Base-by-base conservation (phyloP, 2,888 invertebrate genomes). In the Willowsia nigromaculata region DNA sequence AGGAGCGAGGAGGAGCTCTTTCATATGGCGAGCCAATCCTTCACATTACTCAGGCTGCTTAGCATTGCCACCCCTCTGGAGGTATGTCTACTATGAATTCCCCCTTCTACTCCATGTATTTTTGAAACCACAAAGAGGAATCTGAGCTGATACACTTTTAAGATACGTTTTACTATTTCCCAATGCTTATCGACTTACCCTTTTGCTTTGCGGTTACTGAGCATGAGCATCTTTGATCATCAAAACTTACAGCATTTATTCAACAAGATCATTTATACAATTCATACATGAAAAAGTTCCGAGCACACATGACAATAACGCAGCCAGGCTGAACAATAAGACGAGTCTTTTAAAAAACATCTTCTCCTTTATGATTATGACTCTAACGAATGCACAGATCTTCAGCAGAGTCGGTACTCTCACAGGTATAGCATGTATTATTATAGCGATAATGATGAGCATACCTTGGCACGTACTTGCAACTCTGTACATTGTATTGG, bases 21-120 rank as follows among this genome's bases (percentile, higher is more conserved):
- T 27, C 50, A 84, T 88, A 90, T 91, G 87, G 82, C 43, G 78
- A 84, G 84, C 91, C 91, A 91, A 91, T 91, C 86, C 80, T 71
- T 43, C 87, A 81, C 71, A 87, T 82, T 30, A 68, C 81, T 71
- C 59, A 30, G 25, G 47, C 18, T 40, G 27, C 53, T 56, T 33
- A 53, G 40, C 18, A 81, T 81, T 87, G 87, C 87, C 87, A 87
- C 81, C 87, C 87, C 87, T 82, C 33, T 81, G 68, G 87, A 87
- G 87, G 87, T 25, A 37, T 82, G 87, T 47, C 87, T 82, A 40
- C 27, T 4, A 7, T 18, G n/a, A 25, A 11, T 30, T 56, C 56
- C 27, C 25, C 47, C 11, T 71, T 85, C 85, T 85, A 30, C n/a
- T 82, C 56, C 62, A 81, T 65, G 47, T 30, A 37, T 25, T 30